A percentile compares a stretch with the other conserved stretches of the same genome.
Evolutionary conservation across 2,888 invertebrate species (phyloP).

Genomic region (Eupithecia subfuscata): DNA sequence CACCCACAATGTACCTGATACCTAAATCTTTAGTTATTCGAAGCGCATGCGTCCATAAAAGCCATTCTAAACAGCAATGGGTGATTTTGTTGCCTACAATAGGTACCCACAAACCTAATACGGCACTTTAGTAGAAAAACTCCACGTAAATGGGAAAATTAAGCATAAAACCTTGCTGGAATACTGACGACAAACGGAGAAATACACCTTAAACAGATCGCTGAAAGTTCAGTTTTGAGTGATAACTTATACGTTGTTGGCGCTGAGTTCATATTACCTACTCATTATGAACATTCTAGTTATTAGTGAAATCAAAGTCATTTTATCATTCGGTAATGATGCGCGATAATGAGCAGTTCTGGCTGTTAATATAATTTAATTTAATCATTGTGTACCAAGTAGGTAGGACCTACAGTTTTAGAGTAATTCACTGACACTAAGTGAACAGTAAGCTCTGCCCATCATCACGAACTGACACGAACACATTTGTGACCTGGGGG

Average conservation of each 20-base stretch:
- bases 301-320: conserved; percentile 29
- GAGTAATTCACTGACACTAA: too few relatives aligned
- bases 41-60: conserved; percentile 52
- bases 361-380: too few relatives aligned
- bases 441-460: too few relatives aligned
- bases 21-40: conserved; percentile 45
- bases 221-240: conserved; percentile 20
- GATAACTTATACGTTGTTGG: conserved; percentile 24
- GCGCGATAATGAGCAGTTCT: conserved; percentile 7
- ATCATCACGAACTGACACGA: too few relatives aligned
- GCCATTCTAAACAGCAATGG: conserved; percentile 62
- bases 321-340: neutral
- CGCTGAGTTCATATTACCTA: conserved; percentile 22
- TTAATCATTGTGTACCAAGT: too few relatives aligned
- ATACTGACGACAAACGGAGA: conserved; percentile 40
- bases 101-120: conserved; percentile 56
- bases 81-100: conserved; percentile 67
- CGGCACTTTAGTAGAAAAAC: conserved; percentile 55
- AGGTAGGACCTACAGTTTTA: too few relatives aligned
- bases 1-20: neutral
- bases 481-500: too few relatives aligned
- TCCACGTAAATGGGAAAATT: conserved; percentile 60
- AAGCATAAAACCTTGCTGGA: conserved; percentile 53
- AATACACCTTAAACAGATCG: conserved; percentile 24
- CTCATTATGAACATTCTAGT: conserved; percentile 14